phyloP scores from a whole-genome alignment of 2,113 vertebrate genomes.

The Lasiurus cinereus region DNA sequence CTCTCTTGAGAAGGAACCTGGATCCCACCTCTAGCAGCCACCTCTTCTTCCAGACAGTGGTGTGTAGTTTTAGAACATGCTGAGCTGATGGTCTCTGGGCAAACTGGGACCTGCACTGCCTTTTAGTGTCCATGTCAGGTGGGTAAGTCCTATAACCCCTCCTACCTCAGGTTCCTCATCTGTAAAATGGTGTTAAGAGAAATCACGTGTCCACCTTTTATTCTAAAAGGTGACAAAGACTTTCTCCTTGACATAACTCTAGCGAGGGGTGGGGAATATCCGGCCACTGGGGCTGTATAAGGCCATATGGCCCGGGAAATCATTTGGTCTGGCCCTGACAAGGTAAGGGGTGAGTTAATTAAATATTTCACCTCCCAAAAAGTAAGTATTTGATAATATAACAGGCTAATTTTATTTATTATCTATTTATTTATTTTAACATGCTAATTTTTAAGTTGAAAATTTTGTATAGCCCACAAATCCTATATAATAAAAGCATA shows the following conservation, averaged over 20 bases:
- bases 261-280: too few relatives aligned
- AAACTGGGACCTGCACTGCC: not conserved
- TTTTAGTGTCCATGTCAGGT: not conserved
- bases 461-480: too few relatives aligned
- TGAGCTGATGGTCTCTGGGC: not conserved
- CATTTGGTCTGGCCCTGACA: too few relatives aligned
- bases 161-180: not conserved
- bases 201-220: not conserved
- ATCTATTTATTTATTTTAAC: too few relatives aligned
- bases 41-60: not conserved
- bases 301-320: too few relatives aligned
- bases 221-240: not conserved
- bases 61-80: not conserved
- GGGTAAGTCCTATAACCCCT: not conserved
- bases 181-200: not conserved
- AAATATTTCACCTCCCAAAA: too few relatives aligned
- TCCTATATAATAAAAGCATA: too few relatives aligned
- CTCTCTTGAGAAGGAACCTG: slow-evolving; percentile 10
- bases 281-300: too few relatives aligned
- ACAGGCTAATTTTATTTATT: too few relatives aligned
- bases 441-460: too few relatives aligned
- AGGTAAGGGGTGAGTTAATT: too few relatives aligned
- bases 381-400: too few relatives aligned
- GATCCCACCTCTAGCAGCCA: not conserved
- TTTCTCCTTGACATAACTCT: not conserved